Evolutionary conservation across 2,797 vertebrate species (phyloP).

Genomic region (Sebastes ruberrimus): DNA sequence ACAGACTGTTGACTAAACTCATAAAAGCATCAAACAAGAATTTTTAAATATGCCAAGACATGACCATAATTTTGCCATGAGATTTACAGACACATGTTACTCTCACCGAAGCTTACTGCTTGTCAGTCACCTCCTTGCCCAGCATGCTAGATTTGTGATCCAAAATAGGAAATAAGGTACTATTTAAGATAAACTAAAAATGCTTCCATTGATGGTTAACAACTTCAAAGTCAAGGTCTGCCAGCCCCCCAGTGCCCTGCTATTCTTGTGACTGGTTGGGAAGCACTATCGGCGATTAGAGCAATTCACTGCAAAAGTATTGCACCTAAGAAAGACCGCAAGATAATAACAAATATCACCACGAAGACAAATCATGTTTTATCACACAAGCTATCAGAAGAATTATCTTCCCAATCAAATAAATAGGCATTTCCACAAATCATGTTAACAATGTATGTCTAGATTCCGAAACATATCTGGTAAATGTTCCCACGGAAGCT

Average conservation of each 20-base stretch:
- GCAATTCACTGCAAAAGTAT: neutral
- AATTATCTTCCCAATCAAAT: neutral
- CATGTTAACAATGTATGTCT: neutral
- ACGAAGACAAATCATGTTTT: neutral
- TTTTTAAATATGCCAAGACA: neutral
- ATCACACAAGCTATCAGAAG: neutral
- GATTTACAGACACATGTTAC: neutral
- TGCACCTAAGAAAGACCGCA: neutral
- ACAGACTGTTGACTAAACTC: neutral
- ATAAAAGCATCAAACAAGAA: neutral
- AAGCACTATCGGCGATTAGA: neutral
- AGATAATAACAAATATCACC: neutral
- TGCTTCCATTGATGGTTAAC: neutral
- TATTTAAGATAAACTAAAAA: neutral
- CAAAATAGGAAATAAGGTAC: neutral
- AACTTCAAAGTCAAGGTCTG: neutral
- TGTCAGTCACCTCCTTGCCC: constrained; percentile 79
- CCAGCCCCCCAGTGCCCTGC: neutral
- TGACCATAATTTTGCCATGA: neutral
- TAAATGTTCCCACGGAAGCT: neutral
- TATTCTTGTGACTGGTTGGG: neutral
- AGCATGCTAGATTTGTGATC: neutral
- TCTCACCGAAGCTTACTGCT: constrained; percentile 93
- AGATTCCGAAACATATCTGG: neutral
- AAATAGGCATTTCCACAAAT: neutral